Conservation (phyloP, 1,140 invertebrate genomes). For the Aphelenchoides besseyi region DNA sequence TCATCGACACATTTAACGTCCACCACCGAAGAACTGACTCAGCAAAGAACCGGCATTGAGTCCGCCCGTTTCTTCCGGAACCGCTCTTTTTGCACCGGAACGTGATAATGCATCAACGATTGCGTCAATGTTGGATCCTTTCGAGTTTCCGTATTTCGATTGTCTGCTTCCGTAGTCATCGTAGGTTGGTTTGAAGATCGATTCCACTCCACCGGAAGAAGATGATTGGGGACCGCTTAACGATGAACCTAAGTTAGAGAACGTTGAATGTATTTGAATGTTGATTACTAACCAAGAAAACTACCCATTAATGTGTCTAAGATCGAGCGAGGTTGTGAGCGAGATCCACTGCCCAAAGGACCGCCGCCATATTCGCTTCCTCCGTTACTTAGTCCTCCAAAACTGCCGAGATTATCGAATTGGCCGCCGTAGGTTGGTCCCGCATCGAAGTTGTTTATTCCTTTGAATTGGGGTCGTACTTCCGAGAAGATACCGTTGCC, state of each 20-base stretch:
- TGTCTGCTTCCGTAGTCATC: conserved; percentile 32
- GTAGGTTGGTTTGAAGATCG: conserved; percentile 30
- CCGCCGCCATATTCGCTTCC: conserved; percentile 31
- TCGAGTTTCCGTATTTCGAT: conserved; percentile 29
- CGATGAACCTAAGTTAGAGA: conserved; percentile 31
- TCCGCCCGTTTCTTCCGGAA: conserved; percentile 19
- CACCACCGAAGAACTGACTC: conserved; percentile 37
- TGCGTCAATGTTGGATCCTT: conserved; percentile 38
- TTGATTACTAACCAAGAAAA: conserved; percentile 27
- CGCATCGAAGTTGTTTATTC: conserved; percentile 8
- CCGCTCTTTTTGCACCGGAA: conserved; percentile 33
- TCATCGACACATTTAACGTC: conserved; percentile 1
- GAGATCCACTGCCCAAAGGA: conserved; percentile 23
- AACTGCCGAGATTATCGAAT: conserved; percentile 5
- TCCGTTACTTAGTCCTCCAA: not conserved
- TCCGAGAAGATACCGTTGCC: conserved; percentile 33
- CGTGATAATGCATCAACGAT: conserved; percentile 28
- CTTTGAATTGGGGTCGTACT: conserved; percentile 24
- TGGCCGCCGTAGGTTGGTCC: no score
- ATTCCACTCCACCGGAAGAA: conserved; percentile 27
- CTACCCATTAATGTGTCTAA: conserved; percentile 34
- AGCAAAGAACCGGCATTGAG: conserved; percentile 29
- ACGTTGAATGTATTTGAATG: not conserved
- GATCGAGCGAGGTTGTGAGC: conserved; percentile 25
- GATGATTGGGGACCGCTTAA: conserved; percentile 25